Evolutionary conservation across 2,888 invertebrate species (phyloP).

Genomic region (Lagria hirta): DNA sequence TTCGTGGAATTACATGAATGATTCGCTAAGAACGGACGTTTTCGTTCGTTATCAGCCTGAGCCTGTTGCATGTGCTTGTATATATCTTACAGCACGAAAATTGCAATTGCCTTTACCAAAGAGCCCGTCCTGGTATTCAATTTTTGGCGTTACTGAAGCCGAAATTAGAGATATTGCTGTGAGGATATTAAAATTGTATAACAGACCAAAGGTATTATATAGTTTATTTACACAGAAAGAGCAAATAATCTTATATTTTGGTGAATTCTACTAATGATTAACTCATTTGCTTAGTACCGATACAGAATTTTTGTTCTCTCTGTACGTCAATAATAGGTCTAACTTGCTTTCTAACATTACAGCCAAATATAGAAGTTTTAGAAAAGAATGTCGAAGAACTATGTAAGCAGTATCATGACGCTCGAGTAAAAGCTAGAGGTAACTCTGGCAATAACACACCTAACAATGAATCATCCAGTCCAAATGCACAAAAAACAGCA

Average conservation of each 20-base stretch:
- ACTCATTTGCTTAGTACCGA: too few relatives aligned
- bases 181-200: constrained; percentile 81
- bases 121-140: constrained; percentile 84
- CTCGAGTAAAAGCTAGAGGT: constrained; percentile 59
- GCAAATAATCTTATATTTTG: too few relatives aligned
- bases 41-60: constrained; percentile 96
- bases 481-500: constrained; percentile 59
- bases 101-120: constrained; percentile 83
- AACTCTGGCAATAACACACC: constrained; percentile 58
- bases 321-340: too few relatives aligned
- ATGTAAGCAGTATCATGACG: constrained; percentile 69
- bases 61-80: constrained; percentile 98
- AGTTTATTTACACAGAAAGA: too few relatives aligned
- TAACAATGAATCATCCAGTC: constrained; percentile 46
- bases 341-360: too few relatives aligned
- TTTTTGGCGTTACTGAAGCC: constrained; percentile 82
- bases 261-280: too few relatives aligned
- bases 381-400: constrained; percentile 75
- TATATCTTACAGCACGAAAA: constrained; percentile 90
- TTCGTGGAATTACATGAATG: constrained; percentile 99
- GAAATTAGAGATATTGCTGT: constrained; percentile 83
- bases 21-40: constrained; percentile 93
- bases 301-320: too few relatives aligned
- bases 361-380: constrained; percentile 70
- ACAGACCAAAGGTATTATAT: constrained; percentile 78